Conservation (phyloP, 2,113 vertebrate species). For the Pelusios castaneus region DNA sequence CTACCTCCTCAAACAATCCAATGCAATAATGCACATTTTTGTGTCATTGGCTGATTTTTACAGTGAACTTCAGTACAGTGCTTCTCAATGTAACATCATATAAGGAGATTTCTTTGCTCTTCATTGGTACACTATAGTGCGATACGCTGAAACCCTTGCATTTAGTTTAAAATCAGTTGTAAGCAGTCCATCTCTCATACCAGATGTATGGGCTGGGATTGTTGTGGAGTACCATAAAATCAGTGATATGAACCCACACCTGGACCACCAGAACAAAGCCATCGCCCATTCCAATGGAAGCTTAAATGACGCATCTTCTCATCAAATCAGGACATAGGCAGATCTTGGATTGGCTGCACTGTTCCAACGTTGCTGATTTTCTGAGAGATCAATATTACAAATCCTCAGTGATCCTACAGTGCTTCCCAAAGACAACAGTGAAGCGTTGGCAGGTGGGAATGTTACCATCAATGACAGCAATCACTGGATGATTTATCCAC, state of each 20-base stretch:
- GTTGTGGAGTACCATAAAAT: conserved; percentile 53
- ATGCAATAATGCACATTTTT: conserved; percentile 6
- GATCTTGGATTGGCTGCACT: conserved; percentile 37
- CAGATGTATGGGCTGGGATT: conserved; percentile 6
- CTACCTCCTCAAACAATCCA: not conserved
- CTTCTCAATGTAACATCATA: conserved; percentile 32
- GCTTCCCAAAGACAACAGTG: not conserved
- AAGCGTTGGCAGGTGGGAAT: conserved; percentile 29
- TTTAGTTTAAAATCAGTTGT: conserved; percentile 51
- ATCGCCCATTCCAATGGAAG: conserved; percentile 45
- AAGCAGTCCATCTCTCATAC: conserved; percentile 40
- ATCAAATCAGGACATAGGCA: conserved; percentile 43
- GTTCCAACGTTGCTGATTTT: conserved; percentile 35
- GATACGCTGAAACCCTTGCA: conserved; percentile 55
- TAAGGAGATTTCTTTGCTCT: conserved; percentile 50
- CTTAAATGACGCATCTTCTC: not conserved
- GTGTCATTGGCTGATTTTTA: not conserved
- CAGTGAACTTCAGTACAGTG: conserved; percentile 22
- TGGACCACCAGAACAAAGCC: conserved; percentile 12
- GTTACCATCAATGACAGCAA: not conserved
- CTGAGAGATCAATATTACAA: conserved; percentile 40
- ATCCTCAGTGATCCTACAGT: conserved; percentile 28
- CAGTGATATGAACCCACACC: conserved; percentile 50
- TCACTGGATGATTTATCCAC: conserved; percentile 31
- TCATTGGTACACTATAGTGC: conserved; percentile 31